A percentile compares a stretch with the other conserved stretches of the same genome.
Conservation (phyloP, 2,113 vertebrate species). For the Campylorhamphus procurvoides region DNA sequence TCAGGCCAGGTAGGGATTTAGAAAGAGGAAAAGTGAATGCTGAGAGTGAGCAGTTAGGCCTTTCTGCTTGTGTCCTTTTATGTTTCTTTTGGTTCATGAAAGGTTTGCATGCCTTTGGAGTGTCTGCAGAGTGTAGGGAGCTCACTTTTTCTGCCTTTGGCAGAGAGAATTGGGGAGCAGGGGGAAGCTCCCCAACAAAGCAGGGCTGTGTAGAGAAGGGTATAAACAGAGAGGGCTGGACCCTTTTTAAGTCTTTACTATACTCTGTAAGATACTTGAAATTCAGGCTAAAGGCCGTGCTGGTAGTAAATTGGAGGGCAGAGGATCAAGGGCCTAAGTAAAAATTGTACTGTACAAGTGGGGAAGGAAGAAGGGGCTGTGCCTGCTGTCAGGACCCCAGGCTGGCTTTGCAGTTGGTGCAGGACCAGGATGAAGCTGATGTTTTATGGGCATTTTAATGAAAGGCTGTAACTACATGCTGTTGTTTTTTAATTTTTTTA, state of each 20-base stretch:
- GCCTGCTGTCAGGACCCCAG: accelerated
- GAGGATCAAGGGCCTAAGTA: background rate
- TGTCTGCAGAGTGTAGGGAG: background rate
- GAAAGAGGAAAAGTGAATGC: background rate
- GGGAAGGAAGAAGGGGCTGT: background rate
- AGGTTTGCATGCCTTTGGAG: slow-evolving; percentile 37
- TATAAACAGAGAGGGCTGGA: slow-evolving; percentile 12
- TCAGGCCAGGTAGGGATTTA: slow-evolving; percentile 8
- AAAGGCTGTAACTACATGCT: background rate
- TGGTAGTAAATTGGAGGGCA: slow-evolving; percentile 29
- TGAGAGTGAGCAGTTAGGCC: background rate
- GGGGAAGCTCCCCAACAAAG: background rate
- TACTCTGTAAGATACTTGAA: background rate
- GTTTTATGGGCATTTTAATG: background rate
- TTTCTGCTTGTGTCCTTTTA: slow-evolving; percentile 45
- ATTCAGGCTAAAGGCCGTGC: slow-evolving; percentile 1
- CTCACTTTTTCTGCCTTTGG: background rate
- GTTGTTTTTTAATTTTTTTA: background rate
- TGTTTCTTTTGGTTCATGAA: slow-evolving; percentile 31
- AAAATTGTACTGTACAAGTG: background rate
- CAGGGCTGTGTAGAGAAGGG: background rate
- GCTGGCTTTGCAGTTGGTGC: background rate
- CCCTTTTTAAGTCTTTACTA: background rate
- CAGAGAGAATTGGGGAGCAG: background rate
- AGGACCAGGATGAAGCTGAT: background rate